Base-by-base conservation (phyloP, 2,797 vertebrate species). In the Danionella dracula region DNA sequence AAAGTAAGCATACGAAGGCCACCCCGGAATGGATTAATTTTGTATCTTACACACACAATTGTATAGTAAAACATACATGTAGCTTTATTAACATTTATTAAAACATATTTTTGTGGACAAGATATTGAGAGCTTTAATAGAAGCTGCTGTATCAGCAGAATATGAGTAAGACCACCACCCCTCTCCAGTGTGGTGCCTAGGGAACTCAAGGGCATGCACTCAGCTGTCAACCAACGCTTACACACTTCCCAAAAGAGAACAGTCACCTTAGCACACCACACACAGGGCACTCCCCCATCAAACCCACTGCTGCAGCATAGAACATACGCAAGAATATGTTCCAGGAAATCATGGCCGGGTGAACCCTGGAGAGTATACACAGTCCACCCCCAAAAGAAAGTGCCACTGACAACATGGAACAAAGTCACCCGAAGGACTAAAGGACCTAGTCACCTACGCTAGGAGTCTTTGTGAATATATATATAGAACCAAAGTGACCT, bases 101-200 rank as follows among this genome's bases (percentile, higher is more conserved):
- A 27, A 27, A 27, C 6, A 27, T 27, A 27, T 27, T 27, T 27
- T 6, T 27, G 23, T 27, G 23, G 23, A 27, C 23, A 27, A 3
- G 23, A 27, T 3, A 27, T 3, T 3, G 6, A 27, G 23, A 27
- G 23, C 23, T 27, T 3, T 27, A 27, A 3, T 6, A 27, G 23
- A 78, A 77, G 81, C 79, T 90, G 89, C 90, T 89, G 86, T 70
- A 84, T 90, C 90, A 91, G 89, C 90, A 91, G 76, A 89, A 88
- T 85, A 80, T 59, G 81, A 87, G 84, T 80, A 60, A 69, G 38
- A 19, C 31, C 31, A 53, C 27, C 27, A 32, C 44, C 62, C 64
- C 76, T 31, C 70, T 56, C 72, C 46, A 55, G 49, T 23, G 76
- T 76, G 75, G 84, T 58, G 71, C 86, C 84, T 84, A 72, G 88